Base-by-base conservation (phyloP, 2,797 vertebrate genomes). In the Macropodus opercularis region DNA sequence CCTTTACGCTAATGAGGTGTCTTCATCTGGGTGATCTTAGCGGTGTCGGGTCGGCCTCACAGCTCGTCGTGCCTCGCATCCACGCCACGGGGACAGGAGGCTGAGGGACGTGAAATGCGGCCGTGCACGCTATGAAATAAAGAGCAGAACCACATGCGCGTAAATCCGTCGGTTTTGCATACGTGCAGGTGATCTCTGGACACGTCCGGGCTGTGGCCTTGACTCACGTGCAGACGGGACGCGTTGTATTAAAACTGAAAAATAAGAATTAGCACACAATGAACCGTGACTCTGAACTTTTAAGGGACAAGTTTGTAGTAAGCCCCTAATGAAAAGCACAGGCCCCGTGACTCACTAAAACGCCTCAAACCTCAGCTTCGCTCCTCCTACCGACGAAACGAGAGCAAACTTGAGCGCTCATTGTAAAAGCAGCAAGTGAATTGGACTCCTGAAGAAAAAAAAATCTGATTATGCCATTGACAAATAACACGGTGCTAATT, bases 321-420 rank as follows among this genome's bases (percentile, higher is more conserved):
- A 39, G 42, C 27, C 34, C 63, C 69, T 55, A 53, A 46, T 73
- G 63, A 78, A 43, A 77, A 17, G 57, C 71, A 23, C 46, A 68
- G 75, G 75, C 71, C 72, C 13, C 14, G 53, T 66, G 69, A 64
- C 47, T 79, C 56, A 54, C 86, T 85, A 84, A 78, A 63, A 46
- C 69, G 61, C 67, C 63, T 61, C 62, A 21, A 49, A n/a, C n/a
- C n/a, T n/a, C n/a, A n/a, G n/a, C 31, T 64, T 79, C 1, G 83
- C 83, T 59, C 85, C 84, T 62, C 87, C 85, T 75, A 77, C 71
- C 57, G 5, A 40, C 40, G 13, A 50, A 63, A 27, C 26, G 5
- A 50, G 57, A 56, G 62, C 38, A 71, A 83, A 80, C 65, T 71
- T 77, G 42, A 41, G 41, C 63, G 52, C 15, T 50, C 52, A 21